Evolutionary conservation across 2,888 invertebrate species (phyloP).

Genomic region (Diaprepes abbreviatus): DNA sequence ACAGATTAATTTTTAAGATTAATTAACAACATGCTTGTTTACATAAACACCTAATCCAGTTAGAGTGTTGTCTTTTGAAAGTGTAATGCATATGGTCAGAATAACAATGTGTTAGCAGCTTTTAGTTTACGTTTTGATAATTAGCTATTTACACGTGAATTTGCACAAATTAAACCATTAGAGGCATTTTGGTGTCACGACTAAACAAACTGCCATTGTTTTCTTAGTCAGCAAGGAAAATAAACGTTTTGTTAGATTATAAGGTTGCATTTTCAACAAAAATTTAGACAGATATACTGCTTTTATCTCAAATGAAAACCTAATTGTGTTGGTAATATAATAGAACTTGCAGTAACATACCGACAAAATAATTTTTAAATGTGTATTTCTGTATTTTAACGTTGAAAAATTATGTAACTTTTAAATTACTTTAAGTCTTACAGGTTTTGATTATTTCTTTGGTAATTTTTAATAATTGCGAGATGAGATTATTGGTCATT

Average conservation of each 20-base stretch:
- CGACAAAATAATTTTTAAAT: too few relatives aligned
- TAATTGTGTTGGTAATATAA: not conserved
- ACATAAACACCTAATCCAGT: conserved; percentile 6
- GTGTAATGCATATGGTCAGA: conserved; percentile 21
- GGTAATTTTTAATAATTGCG: too few relatives aligned
- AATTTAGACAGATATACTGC: conserved; percentile 15
- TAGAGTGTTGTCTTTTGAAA: conserved; percentile 1
- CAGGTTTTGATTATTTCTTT: too few relatives aligned
- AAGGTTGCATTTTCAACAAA: conserved; percentile 26
- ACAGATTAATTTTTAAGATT: too few relatives aligned
- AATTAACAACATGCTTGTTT: not conserved
- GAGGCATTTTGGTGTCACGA: conserved; percentile 34
- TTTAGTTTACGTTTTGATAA: conserved; percentile 32
- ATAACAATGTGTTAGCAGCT: conserved; percentile 14
- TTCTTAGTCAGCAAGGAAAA: conserved; percentile 32
- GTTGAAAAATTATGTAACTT: too few relatives aligned
- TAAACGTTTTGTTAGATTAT: conserved; percentile 38
- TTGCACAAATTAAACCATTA: conserved; percentile 48
- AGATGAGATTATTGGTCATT: too few relatives aligned
- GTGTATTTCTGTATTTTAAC: too few relatives aligned
- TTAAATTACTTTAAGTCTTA: too few relatives aligned
- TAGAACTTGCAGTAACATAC: not conserved
- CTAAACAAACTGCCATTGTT: conserved; percentile 38
- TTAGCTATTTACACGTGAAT: conserved; percentile 41
- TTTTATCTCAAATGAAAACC: not conserved